These are phyloP conservation scores for Emydoidea blandingii DNA, from an alignment of 2,797 vertebrate species.

Conservation along the genomic window DNA sequence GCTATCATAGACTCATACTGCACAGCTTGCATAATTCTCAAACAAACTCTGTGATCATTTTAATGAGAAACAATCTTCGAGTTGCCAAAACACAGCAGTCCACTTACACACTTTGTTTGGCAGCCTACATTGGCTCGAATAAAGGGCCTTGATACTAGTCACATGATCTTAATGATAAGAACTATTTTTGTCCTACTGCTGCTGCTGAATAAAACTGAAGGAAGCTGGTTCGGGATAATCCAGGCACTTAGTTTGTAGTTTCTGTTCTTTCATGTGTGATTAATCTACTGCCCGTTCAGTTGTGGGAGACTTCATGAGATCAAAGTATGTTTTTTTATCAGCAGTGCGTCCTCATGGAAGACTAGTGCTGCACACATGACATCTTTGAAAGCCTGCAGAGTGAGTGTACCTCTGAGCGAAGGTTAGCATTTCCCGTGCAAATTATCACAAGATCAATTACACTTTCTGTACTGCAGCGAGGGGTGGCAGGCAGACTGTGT, in stretches of 20 bases:
- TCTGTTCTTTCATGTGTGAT: slow-evolving; percentile 70
- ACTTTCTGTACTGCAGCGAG: background rate
- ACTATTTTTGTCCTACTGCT: slow-evolving; percentile 41
- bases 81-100: background rate
- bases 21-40: background rate
- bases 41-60: background rate
- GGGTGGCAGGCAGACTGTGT: background rate
- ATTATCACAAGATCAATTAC: background rate
- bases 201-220: background rate
- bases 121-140: background rate
- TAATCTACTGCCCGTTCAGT: slow-evolving; percentile 50
- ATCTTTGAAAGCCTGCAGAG: slow-evolving; percentile 49
- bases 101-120: background rate
- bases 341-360: slow-evolving; percentile 46
- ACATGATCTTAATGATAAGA: slow-evolving; percentile 1
- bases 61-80: background rate
- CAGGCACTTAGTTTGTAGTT: slow-evolving; percentile 53
- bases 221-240: slow-evolving; percentile 26
- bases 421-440: background rate
- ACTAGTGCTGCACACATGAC: slow-evolving; percentile 26
- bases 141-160: background rate
- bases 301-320: slow-evolving; percentile 43
- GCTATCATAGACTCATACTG: background rate
- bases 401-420: slow-evolving; percentile 60
- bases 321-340: slow-evolving; percentile 52